Base-by-base conservation (phyloP, 2,797 vertebrate genomes). In the Argentina silus region DNA sequence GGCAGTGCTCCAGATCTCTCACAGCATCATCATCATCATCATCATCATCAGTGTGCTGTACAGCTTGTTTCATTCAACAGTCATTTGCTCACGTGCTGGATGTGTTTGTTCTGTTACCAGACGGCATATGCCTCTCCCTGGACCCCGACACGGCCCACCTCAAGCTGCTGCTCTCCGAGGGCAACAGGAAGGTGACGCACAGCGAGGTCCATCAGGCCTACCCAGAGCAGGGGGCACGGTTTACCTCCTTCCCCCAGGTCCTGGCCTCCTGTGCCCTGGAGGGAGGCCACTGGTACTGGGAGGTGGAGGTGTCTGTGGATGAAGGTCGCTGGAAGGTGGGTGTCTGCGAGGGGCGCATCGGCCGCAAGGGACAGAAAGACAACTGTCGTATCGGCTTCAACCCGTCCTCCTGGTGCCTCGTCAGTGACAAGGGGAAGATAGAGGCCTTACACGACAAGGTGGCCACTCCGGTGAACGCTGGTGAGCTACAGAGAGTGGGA, bases 221-320 rank as follows among this genome's bases (percentile, higher is more conserved):
- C 81, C 19, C 75, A 0, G 91, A 94, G 14, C 82, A 88, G 1
- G 84, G 82, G 3, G 63, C 88, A 2, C 92, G 94, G 65, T 95
- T 95, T 86, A 92, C 79, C 79, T 82, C 88, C 77, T 95, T 94
- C 75, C 94, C 94, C 0, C 94, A 95, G 80, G 90, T 95, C 47
- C 85, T 95, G 65, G 91, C 87, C 60, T 79, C 79, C 2, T 3
- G 12, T 3, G 60, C 83, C 14, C 48, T 93, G 78, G 65, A 82
- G 36, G 65, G 45, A 0, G 91, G 93, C 3, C 87, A 87, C 73
- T 89, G 87, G 80, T 95, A 94, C 81, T 94, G 93, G 93, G 93
- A 94, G 85, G 91, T 91, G 21, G 62, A 62, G 0, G 87, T 92
- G 51, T 64, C 81, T 2, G 56, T 59, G 44, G 89, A 89, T 0